Evolutionary conservation across 2,113 vertebrate species (phyloP), one percentile per base, ranked within the genome.

Genomic region (Odocoileus virginianus): DNA sequence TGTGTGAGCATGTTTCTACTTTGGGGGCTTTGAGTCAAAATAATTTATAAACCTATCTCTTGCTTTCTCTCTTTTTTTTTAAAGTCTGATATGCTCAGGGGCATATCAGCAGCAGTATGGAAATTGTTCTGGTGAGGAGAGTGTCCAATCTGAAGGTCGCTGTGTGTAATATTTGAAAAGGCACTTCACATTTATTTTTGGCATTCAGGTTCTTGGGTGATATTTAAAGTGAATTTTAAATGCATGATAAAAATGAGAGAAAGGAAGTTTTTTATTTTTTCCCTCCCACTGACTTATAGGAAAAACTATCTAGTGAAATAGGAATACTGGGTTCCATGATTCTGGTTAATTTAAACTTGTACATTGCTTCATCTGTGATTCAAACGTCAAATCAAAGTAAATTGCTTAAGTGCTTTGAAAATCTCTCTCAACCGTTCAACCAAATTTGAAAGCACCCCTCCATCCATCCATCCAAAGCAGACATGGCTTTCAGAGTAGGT

Each of bases 31-130:
- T 61, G 86, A 97, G 98, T 97, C 87, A 97, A 98, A 98, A 97
- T 98, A 97, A 98, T 97, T 98, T 98, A 97, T 96, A 98, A 96
- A 97, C 92, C 90, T 76, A 45, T 91, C 52, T 96, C 61, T 92
- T 36, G 94, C 60, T 76, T 21, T 36, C 36, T 71, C 33, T 36
- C 28, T 40, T 21, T n/a, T 81, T 13, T 93, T 21, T 92, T 84
- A 33, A 47, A 47, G 58, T 17, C n/a, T 47, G 74, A 88, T 95
- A 50, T 33, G 76, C 91, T 97, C 82, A 47, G 0, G 55, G 97
- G 96, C 57, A 97, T 43, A 96, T 95, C 74, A 95, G 92, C 88
- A 87, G 78, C 87, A 86, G 57, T 85, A 94, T 96, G 94, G 94
- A 98, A 98, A 97, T 78, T 88, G 54, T 96, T 95, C 76, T 61